Base-by-base conservation (phyloP, 2,888 invertebrate genomes). In the Venusia cambrica region DNA sequence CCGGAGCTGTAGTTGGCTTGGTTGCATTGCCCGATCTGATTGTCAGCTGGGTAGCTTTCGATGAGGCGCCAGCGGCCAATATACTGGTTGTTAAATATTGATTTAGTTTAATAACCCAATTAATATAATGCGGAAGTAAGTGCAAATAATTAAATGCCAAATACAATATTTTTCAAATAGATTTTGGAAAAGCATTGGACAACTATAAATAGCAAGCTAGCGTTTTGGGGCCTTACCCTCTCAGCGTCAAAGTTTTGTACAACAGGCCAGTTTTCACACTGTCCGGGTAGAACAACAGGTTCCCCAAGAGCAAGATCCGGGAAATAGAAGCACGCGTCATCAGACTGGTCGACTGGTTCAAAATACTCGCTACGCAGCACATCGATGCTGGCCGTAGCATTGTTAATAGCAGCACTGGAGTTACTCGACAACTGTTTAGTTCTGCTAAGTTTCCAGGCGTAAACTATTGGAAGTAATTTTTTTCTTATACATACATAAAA, bases 1-100 rank as follows among this genome's bases (percentile, higher is more conserved):
- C 64, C 72, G 1, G 67, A 45, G 2, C 69, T 63, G 61, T 91
- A 92, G 5, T 80, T 80, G 5, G 71, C 66, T 4, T 66, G 56
- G 4, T 56, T 52, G 27, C 73, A 71, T 2, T 56, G 32, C 1
- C 73, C 69, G 0, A 10, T 21, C 57, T 70, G 65, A 43, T 60
- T 62, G 1, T 49, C 48, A 5, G 63, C 45, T 3, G 54, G 51
- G 22, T 71, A 71, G 1, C 53, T 49, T n/a, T 66, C 56, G 1
- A 71, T 57, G 1, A 61, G 27, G 3, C 58, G 51, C 71, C 71
- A 71, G 6, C 48, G 47, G 1, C 65, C 67, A 0, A 45, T 17
- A 26, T 64, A 71, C 71, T 71, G 44, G 9, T n/a, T n/a, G n/a
- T n/a, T n/a, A n/a, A n/a, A n/a, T n/a, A n/a, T n/a, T n/a, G n/a